These are phyloP conservation scores for Rhipidura dahli DNA, from an alignment of 2,113 vertebrate species.

Conservation along the genomic window DNA sequence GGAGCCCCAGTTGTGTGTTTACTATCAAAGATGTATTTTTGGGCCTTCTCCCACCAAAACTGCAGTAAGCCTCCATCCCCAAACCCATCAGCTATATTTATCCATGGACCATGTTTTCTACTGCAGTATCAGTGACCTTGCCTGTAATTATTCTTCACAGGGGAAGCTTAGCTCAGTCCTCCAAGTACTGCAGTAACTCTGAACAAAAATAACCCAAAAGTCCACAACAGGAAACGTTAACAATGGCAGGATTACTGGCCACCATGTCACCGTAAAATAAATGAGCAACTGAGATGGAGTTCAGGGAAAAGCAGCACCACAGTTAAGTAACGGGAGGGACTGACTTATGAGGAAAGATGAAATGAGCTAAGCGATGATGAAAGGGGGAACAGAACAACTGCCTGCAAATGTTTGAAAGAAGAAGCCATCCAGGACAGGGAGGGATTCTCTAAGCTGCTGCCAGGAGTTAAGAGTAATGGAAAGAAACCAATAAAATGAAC, in stretches of 20 bases:
- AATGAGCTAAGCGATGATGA: conserved; percentile 24
- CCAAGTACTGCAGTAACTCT: background rate
- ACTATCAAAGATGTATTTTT: background rate
- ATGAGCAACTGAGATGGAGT: background rate
- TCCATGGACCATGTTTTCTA: background rate
- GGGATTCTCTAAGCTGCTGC: conserved; percentile 43
- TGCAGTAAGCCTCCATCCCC: background rate
- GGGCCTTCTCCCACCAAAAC: background rate
- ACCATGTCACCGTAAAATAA: background rate
- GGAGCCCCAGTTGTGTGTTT: background rate
- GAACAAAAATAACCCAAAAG: conserved; percentile 48
- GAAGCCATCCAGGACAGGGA: conserved; percentile 28
- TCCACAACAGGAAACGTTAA: conserved; percentile 55
- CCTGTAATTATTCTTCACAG: background rate
- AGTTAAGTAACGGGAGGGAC: background rate
- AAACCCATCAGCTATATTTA: background rate
- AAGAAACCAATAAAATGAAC: conserved; percentile 33
- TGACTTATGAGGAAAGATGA: background rate
- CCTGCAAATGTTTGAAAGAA: background rate
- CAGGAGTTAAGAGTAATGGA: conserved; percentile 47
- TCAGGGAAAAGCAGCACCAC: conserved; percentile 8
- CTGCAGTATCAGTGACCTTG: background rate
- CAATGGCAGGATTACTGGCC: conserved; percentile 51
- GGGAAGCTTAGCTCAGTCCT: background rate
- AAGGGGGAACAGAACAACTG: background rate